A percentile compares a stretch with the other conserved stretches of the same genome.
phyloP scores from a whole-genome alignment of 2,113 vertebrate species.

The Gulo gulo region DNA sequence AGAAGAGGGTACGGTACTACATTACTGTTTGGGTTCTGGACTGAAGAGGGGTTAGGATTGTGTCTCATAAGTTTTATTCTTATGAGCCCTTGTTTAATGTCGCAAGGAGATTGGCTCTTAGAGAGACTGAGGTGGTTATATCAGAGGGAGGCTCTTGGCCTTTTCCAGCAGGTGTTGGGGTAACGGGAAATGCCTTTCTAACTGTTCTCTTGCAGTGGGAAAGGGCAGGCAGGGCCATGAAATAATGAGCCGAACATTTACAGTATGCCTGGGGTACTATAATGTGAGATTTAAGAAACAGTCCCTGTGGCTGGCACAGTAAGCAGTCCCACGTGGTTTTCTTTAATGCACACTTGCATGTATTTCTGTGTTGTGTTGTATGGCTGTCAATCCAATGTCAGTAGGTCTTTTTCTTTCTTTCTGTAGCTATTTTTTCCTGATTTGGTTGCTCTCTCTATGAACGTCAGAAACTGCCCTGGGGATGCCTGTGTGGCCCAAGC shows the following conservation, averaged over 20 bases:
- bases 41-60: neutral
- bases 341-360: neutral
- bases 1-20: neutral
- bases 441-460: conserved; percentile 11
- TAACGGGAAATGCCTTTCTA: neutral
- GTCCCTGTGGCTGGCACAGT: conserved; percentile 3
- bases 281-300: conserved; percentile 36
- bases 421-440: conserved; percentile 20
- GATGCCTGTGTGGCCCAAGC: neutral
- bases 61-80: conserved; percentile 10
- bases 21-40: neutral
- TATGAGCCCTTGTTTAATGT: neutral
- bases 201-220: neutral
- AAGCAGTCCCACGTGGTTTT: conserved; percentile 54
- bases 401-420: neutral
- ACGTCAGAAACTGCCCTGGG: neutral
- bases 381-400: neutral
- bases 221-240: neutral
- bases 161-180: neutral
- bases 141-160: neutral
- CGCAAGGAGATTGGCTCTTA: neutral
- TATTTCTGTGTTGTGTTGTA: conserved; percentile 21
- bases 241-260: conserved; percentile 35
- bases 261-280: neutral
- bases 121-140: neutral